Conservation (phyloP, 23 tunicate genomes). For the Aplidium turbinatum region DNA sequence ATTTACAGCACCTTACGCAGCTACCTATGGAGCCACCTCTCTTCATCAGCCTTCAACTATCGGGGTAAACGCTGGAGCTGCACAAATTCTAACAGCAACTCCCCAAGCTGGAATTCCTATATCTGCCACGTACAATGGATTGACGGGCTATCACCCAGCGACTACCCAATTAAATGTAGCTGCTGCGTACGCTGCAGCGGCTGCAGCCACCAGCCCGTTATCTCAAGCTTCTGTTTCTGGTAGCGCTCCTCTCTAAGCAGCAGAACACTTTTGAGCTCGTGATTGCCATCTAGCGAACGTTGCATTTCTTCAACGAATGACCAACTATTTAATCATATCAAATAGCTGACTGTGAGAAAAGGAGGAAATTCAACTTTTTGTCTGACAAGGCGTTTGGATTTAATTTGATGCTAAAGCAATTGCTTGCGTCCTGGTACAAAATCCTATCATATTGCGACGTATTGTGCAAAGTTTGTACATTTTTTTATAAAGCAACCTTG, state of each 20-base stretch:
- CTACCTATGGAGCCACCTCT: slow-evolving; percentile 16
- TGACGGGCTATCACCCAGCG: slow-evolving; percentile 37
- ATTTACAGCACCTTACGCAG: neutral
- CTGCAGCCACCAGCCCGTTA: slow-evolving; percentile 13
- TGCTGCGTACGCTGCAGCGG: slow-evolving; percentile 53
- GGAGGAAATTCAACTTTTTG: too few species aligned
- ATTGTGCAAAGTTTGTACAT: too few species aligned
- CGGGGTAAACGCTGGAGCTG: slow-evolving; percentile 35
- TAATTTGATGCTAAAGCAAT: too few species aligned
- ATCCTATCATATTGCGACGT: too few species aligned
- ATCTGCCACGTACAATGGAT: slow-evolving; percentile 20
- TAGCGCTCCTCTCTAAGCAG: slow-evolving; percentile 34
- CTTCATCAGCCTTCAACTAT: slow-evolving; percentile 38
- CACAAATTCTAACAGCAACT: slow-evolving; percentile 50
- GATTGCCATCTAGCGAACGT: too few species aligned
- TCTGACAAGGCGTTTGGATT: too few species aligned
- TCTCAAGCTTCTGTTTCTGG: slow-evolving; percentile 35
- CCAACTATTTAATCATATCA: too few species aligned
- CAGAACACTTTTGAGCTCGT: slow-evolving; percentile 60
- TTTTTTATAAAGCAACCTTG: too few species aligned
- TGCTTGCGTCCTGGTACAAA: too few species aligned
- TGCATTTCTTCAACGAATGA: too few species aligned
- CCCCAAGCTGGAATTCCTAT: slow-evolving; percentile 46
- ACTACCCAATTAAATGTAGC: too few species aligned
- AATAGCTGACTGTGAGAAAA: too few species aligned